These are phyloP conservation scores for Spodoptera picta DNA, from an alignment of 2,888 invertebrate genomes.

Conservation along the genomic window DNA sequence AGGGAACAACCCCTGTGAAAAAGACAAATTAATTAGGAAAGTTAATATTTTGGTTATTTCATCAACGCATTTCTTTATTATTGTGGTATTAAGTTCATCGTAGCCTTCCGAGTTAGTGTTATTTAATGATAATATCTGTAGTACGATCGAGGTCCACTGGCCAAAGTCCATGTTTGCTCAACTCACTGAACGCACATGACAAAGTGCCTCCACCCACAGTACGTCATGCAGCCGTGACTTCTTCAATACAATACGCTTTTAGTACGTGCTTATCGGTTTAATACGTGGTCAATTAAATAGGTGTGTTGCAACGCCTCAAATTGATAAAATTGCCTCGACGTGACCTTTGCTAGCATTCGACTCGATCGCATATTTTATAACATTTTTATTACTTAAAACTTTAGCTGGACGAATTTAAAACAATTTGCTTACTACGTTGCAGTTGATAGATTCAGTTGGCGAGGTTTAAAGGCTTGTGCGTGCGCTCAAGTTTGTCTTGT, in stretches of 20 bases:
- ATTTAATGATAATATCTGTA: neutral
- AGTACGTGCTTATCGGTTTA: slow-evolving; percentile 61
- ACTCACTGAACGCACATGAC: slow-evolving; percentile 21
- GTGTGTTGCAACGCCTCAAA: slow-evolving; percentile 51
- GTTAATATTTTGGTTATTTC: too few species aligned
- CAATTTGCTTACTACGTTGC: neutral
- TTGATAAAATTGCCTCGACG: slow-evolving; percentile 41
- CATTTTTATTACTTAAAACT: slow-evolving; percentile 4
- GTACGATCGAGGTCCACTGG: slow-evolving; percentile 28
- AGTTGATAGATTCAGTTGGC: too few species aligned
- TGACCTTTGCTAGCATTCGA: slow-evolving; percentile 36
- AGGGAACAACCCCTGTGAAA: too few species aligned
- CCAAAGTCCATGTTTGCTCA: slow-evolving; percentile 56
- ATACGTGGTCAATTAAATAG: slow-evolving; percentile 47
- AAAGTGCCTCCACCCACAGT: slow-evolving; percentile 7
- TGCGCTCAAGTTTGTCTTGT: slow-evolving; percentile 4
- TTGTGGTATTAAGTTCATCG: too few species aligned
- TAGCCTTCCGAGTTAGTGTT: too few species aligned
- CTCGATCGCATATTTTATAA: slow-evolving; percentile 11
- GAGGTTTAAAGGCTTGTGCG: neutral
- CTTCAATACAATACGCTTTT: slow-evolving; percentile 42
- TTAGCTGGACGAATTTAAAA: slow-evolving; percentile 1
- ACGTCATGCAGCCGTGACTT: slow-evolving; percentile 53
- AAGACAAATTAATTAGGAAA: too few species aligned
- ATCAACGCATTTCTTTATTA: too few species aligned